These are phyloP conservation scores for Drosophila nigricruria DNA, from an alignment of 2,888 invertebrate species.

Conservation along the genomic window DNA sequence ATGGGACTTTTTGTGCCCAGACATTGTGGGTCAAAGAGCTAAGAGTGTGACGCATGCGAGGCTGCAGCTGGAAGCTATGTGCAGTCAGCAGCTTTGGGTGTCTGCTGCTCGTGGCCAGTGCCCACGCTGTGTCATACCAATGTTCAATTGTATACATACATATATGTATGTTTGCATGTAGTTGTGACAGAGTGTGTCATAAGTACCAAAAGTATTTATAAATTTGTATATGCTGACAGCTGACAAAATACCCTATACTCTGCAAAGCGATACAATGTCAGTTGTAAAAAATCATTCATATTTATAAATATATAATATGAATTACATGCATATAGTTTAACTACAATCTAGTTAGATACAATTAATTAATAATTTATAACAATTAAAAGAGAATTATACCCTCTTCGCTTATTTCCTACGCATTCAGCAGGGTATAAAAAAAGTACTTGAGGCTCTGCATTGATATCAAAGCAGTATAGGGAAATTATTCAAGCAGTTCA, in stretches of 20 bases:
- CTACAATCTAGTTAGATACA: not conserved
- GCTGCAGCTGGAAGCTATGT: constrained; percentile 40
- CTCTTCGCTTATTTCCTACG: not conserved
- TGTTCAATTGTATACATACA: not conserved
- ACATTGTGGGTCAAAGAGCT: constrained; percentile 70
- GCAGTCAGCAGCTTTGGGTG: constrained; percentile 32
- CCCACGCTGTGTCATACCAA: constrained; percentile 27
- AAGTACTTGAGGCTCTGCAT: not conserved
- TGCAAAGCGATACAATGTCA: not conserved
- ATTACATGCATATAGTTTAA: not conserved
- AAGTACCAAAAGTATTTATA: constrained; percentile 9
- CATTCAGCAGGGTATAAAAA: not conserved
- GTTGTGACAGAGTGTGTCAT: not conserved
- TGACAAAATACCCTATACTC: constrained; percentile 20
- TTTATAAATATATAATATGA: not conserved
- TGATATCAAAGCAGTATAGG: not conserved
- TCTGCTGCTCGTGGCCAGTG: constrained; percentile 4
- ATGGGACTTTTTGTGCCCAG: constrained; percentile 35
- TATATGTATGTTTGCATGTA: not conserved
- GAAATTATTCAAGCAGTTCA: constrained; percentile 23
- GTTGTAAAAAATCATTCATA: not conserved
- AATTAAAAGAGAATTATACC: not conserved
- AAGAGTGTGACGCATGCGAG: constrained; percentile 69
- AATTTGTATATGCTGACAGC: constrained; percentile 27
- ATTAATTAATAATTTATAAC: not conserved